Conservation (phyloP, 2,113 vertebrate species). For the Xerus inauris region DNA sequence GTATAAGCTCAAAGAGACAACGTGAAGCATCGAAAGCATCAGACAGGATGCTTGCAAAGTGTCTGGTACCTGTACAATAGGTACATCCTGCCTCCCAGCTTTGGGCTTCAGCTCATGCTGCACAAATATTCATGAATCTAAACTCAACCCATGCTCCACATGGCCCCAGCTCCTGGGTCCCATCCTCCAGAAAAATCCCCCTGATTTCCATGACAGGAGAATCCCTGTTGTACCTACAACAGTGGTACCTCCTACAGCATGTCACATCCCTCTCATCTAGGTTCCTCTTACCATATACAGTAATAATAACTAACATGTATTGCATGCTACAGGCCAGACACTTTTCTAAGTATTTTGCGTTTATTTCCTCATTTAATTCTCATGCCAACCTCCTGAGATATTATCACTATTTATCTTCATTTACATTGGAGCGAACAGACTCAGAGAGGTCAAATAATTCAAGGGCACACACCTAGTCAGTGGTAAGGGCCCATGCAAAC, state of each 20-base stretch:
- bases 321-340: accelerated
- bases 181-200: background rate
- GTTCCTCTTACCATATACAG: background rate
- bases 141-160: background rate
- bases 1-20: background rate
- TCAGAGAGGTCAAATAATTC: background rate
- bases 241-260: accelerated
- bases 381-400: background rate
- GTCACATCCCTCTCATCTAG: background rate
- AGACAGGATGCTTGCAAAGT: background rate
- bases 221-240: background rate
- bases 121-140: background rate
- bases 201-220: background rate
- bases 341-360: background rate
- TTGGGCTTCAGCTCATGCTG: background rate
- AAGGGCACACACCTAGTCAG: background rate
- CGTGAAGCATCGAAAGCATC: background rate
- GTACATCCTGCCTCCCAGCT: background rate
- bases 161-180: background rate
- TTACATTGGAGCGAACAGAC: background rate
- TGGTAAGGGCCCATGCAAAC: background rate
- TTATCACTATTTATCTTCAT: background rate
- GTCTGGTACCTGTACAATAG: accelerated
- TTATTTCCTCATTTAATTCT: background rate
- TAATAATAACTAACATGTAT: background rate